Conservation (phyloP, 1,140 invertebrate species). For the Halictus rubicundus region DNA sequence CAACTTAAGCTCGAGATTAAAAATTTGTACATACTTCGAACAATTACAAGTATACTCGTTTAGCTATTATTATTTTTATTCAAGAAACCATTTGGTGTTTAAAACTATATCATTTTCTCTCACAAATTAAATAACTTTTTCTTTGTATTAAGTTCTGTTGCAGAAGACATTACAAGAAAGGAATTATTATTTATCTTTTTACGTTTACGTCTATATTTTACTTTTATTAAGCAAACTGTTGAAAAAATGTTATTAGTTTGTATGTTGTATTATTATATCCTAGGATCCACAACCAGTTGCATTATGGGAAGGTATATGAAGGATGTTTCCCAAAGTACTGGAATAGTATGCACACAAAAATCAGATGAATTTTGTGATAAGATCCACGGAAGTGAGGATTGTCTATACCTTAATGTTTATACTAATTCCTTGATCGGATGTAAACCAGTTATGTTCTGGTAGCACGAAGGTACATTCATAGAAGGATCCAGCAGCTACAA, state of each 20-base stretch:
- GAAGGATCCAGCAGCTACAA: constrained; percentile 75
- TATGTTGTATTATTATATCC: too few relatives aligned
- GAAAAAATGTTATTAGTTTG: too few relatives aligned
- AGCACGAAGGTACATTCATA: constrained; percentile 84
- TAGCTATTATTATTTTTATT: background rate
- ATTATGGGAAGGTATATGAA: constrained; percentile 81
- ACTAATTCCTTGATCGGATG: constrained; percentile 78
- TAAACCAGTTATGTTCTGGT: constrained; percentile 79
- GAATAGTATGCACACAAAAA: constrained; percentile 71
- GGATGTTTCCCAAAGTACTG: constrained; percentile 81
- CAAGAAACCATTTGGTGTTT: too few relatives aligned
- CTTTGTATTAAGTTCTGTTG: too few relatives aligned
- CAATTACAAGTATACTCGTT: background rate
- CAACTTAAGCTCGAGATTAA: background rate
- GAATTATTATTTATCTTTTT: too few relatives aligned
- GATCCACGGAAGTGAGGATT: constrained; percentile 84
- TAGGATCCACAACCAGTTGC: constrained; percentile 82
- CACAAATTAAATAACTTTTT: too few relatives aligned
- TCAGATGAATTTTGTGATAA: constrained; percentile 11
- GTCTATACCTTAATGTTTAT: constrained; percentile 91
- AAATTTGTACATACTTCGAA: background rate
- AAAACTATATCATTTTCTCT: too few relatives aligned
- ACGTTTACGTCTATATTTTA: too few relatives aligned
- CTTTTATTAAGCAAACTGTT: too few relatives aligned
- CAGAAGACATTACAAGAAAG: too few relatives aligned